Conservation (phyloP, 2,113 vertebrate genomes). For the Abramis brama region DNA sequence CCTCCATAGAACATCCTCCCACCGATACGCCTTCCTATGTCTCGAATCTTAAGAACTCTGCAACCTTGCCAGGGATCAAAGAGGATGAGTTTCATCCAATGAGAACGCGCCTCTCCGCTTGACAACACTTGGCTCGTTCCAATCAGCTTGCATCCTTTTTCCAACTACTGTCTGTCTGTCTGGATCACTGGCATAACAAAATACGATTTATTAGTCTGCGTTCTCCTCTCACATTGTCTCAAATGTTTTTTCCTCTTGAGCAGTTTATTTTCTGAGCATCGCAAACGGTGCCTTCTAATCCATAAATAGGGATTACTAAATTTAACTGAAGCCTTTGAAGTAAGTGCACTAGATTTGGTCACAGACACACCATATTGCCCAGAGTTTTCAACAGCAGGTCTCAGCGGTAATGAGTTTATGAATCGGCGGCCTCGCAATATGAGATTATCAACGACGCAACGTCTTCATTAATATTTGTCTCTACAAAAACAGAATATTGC, state of each 20-base stretch:
- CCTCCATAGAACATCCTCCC: slow-evolving; percentile 22
- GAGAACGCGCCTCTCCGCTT: slow-evolving; percentile 35
- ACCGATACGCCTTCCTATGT: slow-evolving; percentile 27
- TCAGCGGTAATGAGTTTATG: slow-evolving; percentile 55
- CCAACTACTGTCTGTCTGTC: slow-evolving; percentile 21
- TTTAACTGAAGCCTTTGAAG: slow-evolving; percentile 59
- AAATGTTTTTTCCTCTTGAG: slow-evolving; percentile 21
- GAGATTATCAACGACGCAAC: slow-evolving; percentile 5
- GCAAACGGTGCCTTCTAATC: slow-evolving; percentile 47
- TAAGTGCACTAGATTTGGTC: slow-evolving; percentile 46
- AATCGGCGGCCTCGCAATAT: slow-evolving; percentile 37
- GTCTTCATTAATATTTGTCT: slow-evolving; percentile 43
- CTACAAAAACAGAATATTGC: background rate
- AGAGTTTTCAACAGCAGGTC: slow-evolving; percentile 48
- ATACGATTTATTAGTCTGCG: slow-evolving; percentile 28
- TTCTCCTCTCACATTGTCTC: slow-evolving; percentile 21
- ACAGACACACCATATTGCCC: slow-evolving; percentile 52
- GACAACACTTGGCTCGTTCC: slow-evolving; percentile 35
- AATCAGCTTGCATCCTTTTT: slow-evolving; percentile 11
- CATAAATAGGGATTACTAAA: slow-evolving; percentile 51
- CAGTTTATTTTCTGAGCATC: slow-evolving; percentile 26
- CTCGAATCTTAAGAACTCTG: slow-evolving; percentile 57
- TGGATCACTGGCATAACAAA: slow-evolving; percentile 35
- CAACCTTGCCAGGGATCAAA: slow-evolving; percentile 57
- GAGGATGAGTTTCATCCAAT: slow-evolving; percentile 55